Percentiles rank a stretch among this genome's conserved stretches.
Evolutionary conservation across 30 jellyfish, hydroid and myxozoan genomes (phyloP).

Genomic region (Aurelia coerulea): DNA sequence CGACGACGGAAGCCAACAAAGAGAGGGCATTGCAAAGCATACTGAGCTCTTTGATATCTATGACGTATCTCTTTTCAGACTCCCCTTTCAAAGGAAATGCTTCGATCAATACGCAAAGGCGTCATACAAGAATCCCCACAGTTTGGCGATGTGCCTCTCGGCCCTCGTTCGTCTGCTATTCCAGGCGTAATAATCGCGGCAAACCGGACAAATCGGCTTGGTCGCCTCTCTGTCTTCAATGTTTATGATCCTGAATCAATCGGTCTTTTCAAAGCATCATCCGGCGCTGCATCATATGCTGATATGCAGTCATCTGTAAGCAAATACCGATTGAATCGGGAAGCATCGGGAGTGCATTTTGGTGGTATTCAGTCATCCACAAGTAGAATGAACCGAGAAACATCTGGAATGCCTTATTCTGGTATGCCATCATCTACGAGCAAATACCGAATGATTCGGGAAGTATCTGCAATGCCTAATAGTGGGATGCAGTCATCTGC

Average conservation of each 20-base stretch:
- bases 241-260: neutral
- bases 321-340: slow-evolving; percentile 11
- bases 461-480: neutral
- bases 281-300: slow-evolving; percentile 8
- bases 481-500: neutral
- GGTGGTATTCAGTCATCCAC: neutral
- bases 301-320: slow-evolving; percentile 25
- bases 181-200: slow-evolving; percentile 11
- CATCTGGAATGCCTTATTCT: neutral
- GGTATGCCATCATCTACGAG: neutral
- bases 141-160: neutral
- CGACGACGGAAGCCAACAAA: no score
- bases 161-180: slow-evolving; percentile 12
- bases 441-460: neutral
- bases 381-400: neutral
- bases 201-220: slow-evolving; percentile 12
- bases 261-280: slow-evolving; percentile 11
- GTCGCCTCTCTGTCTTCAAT: neutral
- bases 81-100: neutral
- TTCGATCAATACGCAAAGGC: neutral
- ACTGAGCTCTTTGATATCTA: no score
- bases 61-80: no score
- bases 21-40: no score
- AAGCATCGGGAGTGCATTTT: neutral
- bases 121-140: slow-evolving; percentile 9